Evolutionary conservation across 2,888 invertebrate species (phyloP), one percentile per base, ranked within the genome.

Genomic region (Leptopilina drosophilae): DNA sequence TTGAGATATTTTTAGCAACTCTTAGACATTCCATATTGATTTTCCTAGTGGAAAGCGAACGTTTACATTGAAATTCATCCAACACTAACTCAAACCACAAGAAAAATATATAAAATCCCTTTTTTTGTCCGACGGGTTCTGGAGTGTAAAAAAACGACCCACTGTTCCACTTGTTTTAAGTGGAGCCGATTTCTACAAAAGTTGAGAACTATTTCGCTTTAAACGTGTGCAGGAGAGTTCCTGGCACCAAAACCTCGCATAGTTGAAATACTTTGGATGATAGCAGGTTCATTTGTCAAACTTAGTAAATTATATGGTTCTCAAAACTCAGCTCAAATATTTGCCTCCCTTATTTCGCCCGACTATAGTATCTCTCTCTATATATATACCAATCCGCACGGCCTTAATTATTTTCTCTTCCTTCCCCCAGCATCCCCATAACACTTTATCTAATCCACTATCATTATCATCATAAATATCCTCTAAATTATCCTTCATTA

Each of bases 201-300:
- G 56, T 73, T 73, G 14, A 56, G n/a, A 73, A 73, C 73, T 73
- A 73, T 73, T 56, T 56, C 73, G 73, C 56, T 73, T 33, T 73
- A 56, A 69, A 49, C 11, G 49, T n/a, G 56, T 56, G 53, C 33
- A 62, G 62, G 26, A 56, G 53, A 73, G 73, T 73, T 73, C 33
- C 73, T 73, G 26, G 73, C 26, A 40, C 73, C 33, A 73, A 73
- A 73, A 73, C 73, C 73, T 56, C 53, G 56, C 26, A 73, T 73
- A 56, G 73, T 73, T 73, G 73, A 53, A 53, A 56, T 73, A 73
- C 73, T 73, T 73, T 73, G 33, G 33, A 53, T 11, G 56, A 73
- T 56, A 56, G 73, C 53, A 73, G 73, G 73, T 73, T 73, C 73
- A 73, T 73, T 73, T 73, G 73, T 73, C 73, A 73, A 73, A 73